phyloP scores from a whole-genome alignment of 1,140 invertebrate genomes.

The Pteromalus puparum region DNA sequence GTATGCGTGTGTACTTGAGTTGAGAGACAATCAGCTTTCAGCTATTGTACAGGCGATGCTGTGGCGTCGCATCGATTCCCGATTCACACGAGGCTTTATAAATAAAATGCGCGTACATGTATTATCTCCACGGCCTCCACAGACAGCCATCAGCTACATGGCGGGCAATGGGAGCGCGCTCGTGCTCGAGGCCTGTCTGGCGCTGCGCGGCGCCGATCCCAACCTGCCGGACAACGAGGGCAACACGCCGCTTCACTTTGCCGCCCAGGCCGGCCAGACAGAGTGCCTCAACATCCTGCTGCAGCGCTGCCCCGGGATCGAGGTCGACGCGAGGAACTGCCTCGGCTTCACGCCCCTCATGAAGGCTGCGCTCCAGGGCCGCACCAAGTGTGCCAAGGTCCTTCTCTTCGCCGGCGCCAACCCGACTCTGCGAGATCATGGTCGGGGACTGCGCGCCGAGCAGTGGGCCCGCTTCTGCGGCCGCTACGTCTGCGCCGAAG shows the following conservation, averaged over 20 bases:
- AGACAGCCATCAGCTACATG: conserved; percentile 84
- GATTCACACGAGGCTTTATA: neutral
- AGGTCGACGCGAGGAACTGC: conserved; percentile 84
- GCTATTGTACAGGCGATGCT: neutral
- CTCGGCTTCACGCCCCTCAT: conserved; percentile 87
- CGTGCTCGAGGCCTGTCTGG: conserved; percentile 80
- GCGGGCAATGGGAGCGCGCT: conserved; percentile 79
- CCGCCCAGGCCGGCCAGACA: conserved; percentile 86
- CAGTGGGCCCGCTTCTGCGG: conserved; percentile 89
- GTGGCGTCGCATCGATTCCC: neutral
- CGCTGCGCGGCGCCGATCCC: conserved; percentile 80
- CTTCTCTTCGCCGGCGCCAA: conserved; percentile 86
- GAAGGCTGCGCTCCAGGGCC: conserved; percentile 89
- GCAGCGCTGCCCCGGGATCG: conserved; percentile 79
- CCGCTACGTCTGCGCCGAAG: conserved; percentile 83
- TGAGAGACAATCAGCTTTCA: neutral
- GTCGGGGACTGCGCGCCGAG: conserved; percentile 82
- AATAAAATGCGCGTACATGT: neutral
- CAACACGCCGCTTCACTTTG: conserved; percentile 88
- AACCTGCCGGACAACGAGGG: conserved; percentile 88
- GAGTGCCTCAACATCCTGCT: conserved; percentile 84
- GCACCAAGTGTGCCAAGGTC: conserved; percentile 86
- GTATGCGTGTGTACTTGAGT: too few relatives aligned
- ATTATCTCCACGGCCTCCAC: conserved; percentile 50
- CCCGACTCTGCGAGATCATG: conserved; percentile 83